Evolutionary conservation across 2,113 vertebrate species (phyloP).

Genomic region (Numenius arquata): DNA sequence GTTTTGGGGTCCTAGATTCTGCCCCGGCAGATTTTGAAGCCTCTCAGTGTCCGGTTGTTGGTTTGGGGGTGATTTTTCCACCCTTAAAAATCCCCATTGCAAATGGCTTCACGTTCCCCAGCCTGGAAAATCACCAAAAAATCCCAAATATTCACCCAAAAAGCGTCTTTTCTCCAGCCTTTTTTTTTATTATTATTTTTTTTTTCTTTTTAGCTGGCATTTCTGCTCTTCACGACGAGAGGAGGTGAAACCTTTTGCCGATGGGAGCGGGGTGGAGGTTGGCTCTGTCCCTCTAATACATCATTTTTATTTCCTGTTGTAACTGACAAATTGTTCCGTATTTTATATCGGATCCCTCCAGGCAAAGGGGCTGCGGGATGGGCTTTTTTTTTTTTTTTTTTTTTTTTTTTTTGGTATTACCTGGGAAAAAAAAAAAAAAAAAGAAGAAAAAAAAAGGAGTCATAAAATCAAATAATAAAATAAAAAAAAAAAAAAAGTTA

Average conservation of each 20-base stretch:
- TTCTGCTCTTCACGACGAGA: background rate
- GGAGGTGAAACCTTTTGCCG: slow-evolving; percentile 33
- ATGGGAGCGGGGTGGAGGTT: background rate
- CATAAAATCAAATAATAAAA: background rate
- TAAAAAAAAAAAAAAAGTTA: background rate
- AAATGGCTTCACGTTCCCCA: background rate
- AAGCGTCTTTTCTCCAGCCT: background rate
- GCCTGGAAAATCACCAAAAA: background rate
- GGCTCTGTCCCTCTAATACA: slow-evolving; percentile 47
- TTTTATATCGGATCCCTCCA: slow-evolving; percentile 58
- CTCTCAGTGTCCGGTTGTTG: accelerated
- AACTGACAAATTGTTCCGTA: slow-evolving; percentile 60
- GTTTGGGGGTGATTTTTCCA: background rate
- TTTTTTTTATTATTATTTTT: background rate
- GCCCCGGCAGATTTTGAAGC: accelerated
- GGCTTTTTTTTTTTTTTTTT: background rate
- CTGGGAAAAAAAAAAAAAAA: background rate
- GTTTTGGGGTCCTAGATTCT: background rate
- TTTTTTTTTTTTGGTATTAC: background rate
- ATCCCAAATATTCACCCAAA: background rate
- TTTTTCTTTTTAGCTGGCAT: background rate
- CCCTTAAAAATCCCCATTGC: accelerated
- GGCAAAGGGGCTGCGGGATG: slow-evolving; percentile 30
- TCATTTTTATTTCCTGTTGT: slow-evolving; percentile 67
- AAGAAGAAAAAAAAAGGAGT: background rate